phyloP scores from a whole-genome alignment of 2,113 vertebrate species.

The Coptodon rendalli region DNA sequence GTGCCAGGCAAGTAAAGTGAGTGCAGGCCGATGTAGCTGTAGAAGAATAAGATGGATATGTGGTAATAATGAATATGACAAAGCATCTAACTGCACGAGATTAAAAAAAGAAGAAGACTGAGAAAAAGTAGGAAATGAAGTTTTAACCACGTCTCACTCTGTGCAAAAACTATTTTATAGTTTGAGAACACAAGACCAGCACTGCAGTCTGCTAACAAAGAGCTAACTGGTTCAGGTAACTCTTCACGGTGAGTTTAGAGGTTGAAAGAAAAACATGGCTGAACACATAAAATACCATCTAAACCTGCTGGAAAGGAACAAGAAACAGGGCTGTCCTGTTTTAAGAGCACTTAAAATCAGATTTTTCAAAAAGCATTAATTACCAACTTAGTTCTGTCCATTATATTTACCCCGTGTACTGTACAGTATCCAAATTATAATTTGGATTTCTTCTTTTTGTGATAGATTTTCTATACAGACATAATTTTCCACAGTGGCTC shows the following conservation, averaged over 20 bases:
- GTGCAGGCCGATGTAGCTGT: neutral
- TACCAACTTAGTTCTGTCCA: neutral
- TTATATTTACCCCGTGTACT: neutral
- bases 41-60: neutral
- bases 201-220: neutral
- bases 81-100: neutral
- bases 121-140: neutral
- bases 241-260: neutral
- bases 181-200: neutral
- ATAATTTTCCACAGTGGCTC: neutral
- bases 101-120: neutral
- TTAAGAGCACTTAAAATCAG: constrained; percentile 27
- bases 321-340: neutral
- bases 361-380: neutral
- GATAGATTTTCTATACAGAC: neutral
- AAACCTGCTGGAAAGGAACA: neutral
- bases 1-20: neutral
- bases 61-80: neutral
- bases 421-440: neutral
- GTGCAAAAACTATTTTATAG: neutral
- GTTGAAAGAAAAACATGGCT: neutral
- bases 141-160: neutral
- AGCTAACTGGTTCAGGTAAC: neutral
- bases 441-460: neutral
- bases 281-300: neutral